These are phyloP conservation scores for Diploptera punctata DNA, from an alignment of 2,888 invertebrate genomes.

Conservation along the genomic window DNA sequence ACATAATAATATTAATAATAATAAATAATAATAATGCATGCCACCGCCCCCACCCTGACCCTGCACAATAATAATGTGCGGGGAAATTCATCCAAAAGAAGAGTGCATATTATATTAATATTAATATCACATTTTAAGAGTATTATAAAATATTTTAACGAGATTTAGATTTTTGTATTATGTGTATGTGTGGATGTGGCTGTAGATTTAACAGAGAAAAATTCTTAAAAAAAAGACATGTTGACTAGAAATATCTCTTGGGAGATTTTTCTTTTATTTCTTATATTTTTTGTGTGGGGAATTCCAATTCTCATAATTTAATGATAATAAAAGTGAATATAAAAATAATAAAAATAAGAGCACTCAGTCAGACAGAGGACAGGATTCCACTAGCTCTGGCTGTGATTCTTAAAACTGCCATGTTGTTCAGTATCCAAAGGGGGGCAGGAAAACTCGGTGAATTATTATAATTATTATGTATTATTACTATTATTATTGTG, in stretches of 20 bases:
- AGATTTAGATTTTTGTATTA: slow-evolving; percentile 46
- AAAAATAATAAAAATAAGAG: slow-evolving; percentile 42
- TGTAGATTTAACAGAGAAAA: slow-evolving; percentile 33
- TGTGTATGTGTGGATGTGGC: slow-evolving; percentile 43
- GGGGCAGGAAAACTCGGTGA: slow-evolving; percentile 30
- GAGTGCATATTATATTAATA: slow-evolving; percentile 41
- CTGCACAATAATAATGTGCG: slow-evolving; percentile 29
- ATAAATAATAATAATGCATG: slow-evolving; percentile 38
- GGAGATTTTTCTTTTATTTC: slow-evolving; percentile 39
- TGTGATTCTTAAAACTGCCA: slow-evolving; percentile 48
- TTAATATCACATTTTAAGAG: slow-evolving; percentile 45
- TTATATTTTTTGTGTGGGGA: slow-evolving; percentile 41
- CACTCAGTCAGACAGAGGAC: slow-evolving; percentile 44
- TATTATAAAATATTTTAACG: slow-evolving; percentile 46
- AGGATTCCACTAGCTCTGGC: slow-evolving; percentile 44
- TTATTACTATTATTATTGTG: slow-evolving; percentile 36
- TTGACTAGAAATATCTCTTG: slow-evolving; percentile 36
- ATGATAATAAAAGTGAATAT: slow-evolving; percentile 43
- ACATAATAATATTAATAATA: slow-evolving; percentile 28
- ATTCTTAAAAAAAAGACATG: slow-evolving; percentile 36
- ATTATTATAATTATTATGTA: slow-evolving; percentile 24
- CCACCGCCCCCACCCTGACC: slow-evolving; percentile 34
- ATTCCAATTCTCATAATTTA: slow-evolving; percentile 45
- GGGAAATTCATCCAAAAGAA: slow-evolving; percentile 35
- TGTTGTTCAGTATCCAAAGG: slow-evolving; percentile 35